phyloP scores from a whole-genome alignment of 2,888 invertebrate genomes.

The Agapostemon virescens region DNA sequence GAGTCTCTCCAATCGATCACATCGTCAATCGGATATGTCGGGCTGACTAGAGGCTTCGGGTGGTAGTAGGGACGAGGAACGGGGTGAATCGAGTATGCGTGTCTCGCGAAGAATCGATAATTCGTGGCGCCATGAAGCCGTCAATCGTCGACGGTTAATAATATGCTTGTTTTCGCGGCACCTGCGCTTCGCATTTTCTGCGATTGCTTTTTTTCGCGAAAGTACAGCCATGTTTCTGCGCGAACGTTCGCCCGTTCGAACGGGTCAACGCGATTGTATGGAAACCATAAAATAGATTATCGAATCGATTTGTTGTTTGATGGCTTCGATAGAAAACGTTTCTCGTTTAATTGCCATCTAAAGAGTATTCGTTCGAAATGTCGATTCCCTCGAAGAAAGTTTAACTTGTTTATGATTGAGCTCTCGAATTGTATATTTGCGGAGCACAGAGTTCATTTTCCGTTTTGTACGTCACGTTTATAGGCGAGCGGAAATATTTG shows the following conservation, averaged over 20 bases:
- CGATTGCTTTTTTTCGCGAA: conserved; percentile 5
- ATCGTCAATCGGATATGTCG: conserved; percentile 21
- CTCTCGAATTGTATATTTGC: neutral
- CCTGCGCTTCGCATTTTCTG: neutral
- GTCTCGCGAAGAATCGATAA: conserved; percentile 37
- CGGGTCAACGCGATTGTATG: neutral
- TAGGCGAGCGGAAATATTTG: neutral
- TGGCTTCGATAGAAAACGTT: neutral
- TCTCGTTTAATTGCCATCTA: neutral
- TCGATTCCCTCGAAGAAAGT: neutral
- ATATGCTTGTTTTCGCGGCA: conserved; percentile 5
- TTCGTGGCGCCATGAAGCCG: conserved; percentile 21
- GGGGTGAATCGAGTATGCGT: neutral
- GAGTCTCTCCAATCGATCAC: conserved; percentile 25
- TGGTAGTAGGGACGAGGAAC: neutral
- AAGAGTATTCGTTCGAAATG: neutral
- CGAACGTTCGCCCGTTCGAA: neutral
- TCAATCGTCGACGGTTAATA: conserved; percentile 29
- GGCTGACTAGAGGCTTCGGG: conserved; percentile 11
- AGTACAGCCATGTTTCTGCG: neutral
- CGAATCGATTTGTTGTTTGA: neutral
- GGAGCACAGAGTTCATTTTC: neutral
- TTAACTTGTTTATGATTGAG: neutral
- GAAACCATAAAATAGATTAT: neutral
- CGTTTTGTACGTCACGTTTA: neutral